Percentiles rank a stretch among this genome's conserved stretches.
phyloP scores from a whole-genome alignment of 2,888 invertebrate genomes.

The Dioctria linearis region DNA sequence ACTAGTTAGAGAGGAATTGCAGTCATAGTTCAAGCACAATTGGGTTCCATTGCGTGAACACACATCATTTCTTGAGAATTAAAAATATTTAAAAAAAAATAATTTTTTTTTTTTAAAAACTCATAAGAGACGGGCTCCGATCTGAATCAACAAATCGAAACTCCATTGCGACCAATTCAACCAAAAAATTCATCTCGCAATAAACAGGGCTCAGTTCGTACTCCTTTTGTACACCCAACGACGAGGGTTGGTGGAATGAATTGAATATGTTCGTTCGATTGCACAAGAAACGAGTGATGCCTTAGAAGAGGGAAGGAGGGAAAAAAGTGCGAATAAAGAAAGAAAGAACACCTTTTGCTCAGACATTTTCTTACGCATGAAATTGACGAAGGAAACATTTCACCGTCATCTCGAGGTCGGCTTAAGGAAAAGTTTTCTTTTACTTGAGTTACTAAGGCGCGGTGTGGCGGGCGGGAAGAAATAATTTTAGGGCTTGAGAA shows the following conservation, averaged over 20 bases:
- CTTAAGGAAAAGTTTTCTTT: conserved; percentile 34
- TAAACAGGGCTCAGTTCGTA: conserved; percentile 3
- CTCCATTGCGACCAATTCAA: conserved; percentile 34
- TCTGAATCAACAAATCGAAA: conserved; percentile 41
- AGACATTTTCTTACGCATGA: conserved; percentile 19
- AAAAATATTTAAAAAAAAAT: conserved; percentile 8
- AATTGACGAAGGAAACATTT: not conserved
- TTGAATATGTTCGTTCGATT: conserved; percentile 27
- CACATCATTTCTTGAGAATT: not conserved
- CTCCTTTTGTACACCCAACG: conserved; percentile 18
- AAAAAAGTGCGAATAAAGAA: conserved; percentile 44
- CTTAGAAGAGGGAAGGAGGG: not conserved
- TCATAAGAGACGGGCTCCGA: not conserved
- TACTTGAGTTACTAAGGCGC: not conserved
- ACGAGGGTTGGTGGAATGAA: conserved; percentile 21
- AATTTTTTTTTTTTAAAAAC: not conserved
- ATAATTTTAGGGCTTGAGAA: not conserved
- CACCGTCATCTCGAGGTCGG: not conserved
- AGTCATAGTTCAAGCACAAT: conserved; percentile 30
- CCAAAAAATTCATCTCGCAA: conserved; percentile 31
- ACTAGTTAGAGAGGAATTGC: not conserved
- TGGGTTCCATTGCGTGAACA: not conserved
- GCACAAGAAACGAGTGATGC: not conserved
- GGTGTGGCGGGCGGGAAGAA: not conserved
- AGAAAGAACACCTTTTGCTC: conserved; percentile 33